Evolutionary conservation across 1,140 invertebrate genomes (phyloP).

Genomic region (Drosophila grimshawi): DNA sequence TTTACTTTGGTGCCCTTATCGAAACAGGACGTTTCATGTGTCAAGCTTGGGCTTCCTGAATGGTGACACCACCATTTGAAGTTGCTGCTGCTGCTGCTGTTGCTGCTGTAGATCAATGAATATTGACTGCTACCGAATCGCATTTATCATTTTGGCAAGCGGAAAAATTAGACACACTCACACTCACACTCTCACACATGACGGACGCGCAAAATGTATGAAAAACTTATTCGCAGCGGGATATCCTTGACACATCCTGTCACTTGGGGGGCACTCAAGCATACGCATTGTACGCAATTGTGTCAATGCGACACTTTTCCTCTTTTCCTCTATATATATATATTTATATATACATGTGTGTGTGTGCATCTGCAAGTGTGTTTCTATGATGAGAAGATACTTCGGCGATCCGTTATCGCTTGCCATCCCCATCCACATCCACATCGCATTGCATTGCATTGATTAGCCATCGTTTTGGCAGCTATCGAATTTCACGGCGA

Average conservation of each 20-base stretch:
- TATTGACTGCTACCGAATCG: conserved; percentile 37
- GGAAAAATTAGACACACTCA: conserved; percentile 71
- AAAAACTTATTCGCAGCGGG: conserved; percentile 68
- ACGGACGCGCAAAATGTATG: conserved; percentile 12
- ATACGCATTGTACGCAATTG: conserved; percentile 52
- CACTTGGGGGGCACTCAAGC: conserved; percentile 13
- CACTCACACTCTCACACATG: no score
- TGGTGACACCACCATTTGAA: conserved; percentile 43
- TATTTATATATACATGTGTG: background rate
- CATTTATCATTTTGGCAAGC: conserved; percentile 72
- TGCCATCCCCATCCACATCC: background rate
- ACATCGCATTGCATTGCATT: conserved; percentile 31
- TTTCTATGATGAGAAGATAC: conserved; percentile 40
- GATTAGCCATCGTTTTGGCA: conserved; percentile 47
- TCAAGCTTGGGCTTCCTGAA: conserved; percentile 68
- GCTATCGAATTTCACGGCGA: conserved; percentile 50
- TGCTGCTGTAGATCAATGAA: conserved; percentile 9
- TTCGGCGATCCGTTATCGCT: conserved; percentile 52
- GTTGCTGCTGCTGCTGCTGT: conserved; percentile 26
- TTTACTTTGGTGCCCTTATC: conserved; percentile 3
- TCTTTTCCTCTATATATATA: background rate
- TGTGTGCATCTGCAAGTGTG: background rate
- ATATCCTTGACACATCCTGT: conserved; percentile 80
- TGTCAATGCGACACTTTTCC: conserved; percentile 29
- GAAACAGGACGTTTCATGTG: conserved; percentile 70